Evolutionary conservation across 1,140 invertebrate genomes (phyloP), one percentile per base, ranked within the genome.

Genomic region (Brachionus rotundiformis): DNA sequence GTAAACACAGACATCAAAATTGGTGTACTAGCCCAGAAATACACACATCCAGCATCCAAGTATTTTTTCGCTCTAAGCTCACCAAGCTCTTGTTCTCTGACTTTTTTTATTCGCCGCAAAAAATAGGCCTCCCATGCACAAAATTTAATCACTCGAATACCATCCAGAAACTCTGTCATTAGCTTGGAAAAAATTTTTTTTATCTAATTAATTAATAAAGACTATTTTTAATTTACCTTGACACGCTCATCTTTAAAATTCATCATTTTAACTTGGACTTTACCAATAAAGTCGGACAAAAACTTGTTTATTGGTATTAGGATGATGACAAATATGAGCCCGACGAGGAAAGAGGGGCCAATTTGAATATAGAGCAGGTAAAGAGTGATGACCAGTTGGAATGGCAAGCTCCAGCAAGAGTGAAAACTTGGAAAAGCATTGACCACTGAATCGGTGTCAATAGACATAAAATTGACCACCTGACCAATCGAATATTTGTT

Each of bases 11-110:
- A 93, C 83, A 99, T 96, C 1, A 98, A 85, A 59, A 98, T 93
- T 0, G 96, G 96, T n/a, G 96, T 98, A 6, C 95, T 96, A 0
- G 96, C 97, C 97, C 97, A 99, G 86, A 99, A 94, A 87, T 95
- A 98, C 1, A 98, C 97, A 89, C 96, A 99, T 63, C 97, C 87
- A n/a, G 96, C 97, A 89, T 99, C 97, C 82, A 99, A 87, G 88
- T 98, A 99, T 89, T 99, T 99, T 83, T 95, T 90, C 16, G 92
- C 91, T 65, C 83, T 80, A 23, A 82, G 83, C 92, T 92, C 59
- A 96, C 87, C 85, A 92, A 93, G 73, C 91, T 91, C 19, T 96
- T 85, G 89, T 96, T 94, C 47, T 88, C 95, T 89, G 10, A 92
- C 87, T 83, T 89, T 91, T 92, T 83, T 49, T 25, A 89, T 90